A percentile compares a stretch with the other conserved stretches of the same genome.
Conservation (phyloP, 2,797 vertebrate species). For the Cuculus canorus region DNA sequence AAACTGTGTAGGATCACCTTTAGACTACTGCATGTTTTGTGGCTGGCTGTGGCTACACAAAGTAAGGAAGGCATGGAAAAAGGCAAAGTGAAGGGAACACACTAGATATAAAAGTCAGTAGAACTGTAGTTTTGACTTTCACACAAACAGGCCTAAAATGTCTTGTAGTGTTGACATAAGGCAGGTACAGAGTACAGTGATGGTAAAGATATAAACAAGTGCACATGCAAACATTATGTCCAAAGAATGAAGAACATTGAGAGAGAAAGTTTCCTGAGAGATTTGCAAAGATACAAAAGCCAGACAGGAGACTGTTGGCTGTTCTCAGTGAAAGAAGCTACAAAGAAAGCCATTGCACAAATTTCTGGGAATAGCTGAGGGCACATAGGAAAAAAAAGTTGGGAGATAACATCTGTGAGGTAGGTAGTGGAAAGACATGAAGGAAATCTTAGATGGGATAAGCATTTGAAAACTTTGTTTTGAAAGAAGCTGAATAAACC, state of each 20-base stretch:
- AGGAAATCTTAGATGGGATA: not conserved
- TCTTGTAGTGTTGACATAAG: not conserved
- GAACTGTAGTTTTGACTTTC: not conserved
- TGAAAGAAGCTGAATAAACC: not conserved
- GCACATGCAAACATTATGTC: not conserved
- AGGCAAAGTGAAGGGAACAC: not conserved
- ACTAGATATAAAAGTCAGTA: not conserved
- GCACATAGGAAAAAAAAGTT: not conserved
- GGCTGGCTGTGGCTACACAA: not conserved
- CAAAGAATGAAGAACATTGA: not conserved
- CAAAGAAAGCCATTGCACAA: not conserved
- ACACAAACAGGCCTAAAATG: not conserved
- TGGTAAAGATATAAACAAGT: not conserved
- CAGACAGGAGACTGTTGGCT: not conserved
- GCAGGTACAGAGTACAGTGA: not conserved
- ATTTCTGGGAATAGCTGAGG: conserved; percentile 2
- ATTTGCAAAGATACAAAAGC: not conserved
- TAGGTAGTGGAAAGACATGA: not conserved
- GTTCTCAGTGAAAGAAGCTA: not conserved
- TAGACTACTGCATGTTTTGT: not conserved
- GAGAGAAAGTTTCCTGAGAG: not conserved
- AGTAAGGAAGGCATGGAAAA: not conserved
- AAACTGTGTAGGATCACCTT: not conserved
- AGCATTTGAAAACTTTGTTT: not conserved
- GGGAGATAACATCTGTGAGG: conserved; percentile 21